Base-by-base conservation (phyloP, 2,113 vertebrate genomes). In the Glaucomys volans region DNA sequence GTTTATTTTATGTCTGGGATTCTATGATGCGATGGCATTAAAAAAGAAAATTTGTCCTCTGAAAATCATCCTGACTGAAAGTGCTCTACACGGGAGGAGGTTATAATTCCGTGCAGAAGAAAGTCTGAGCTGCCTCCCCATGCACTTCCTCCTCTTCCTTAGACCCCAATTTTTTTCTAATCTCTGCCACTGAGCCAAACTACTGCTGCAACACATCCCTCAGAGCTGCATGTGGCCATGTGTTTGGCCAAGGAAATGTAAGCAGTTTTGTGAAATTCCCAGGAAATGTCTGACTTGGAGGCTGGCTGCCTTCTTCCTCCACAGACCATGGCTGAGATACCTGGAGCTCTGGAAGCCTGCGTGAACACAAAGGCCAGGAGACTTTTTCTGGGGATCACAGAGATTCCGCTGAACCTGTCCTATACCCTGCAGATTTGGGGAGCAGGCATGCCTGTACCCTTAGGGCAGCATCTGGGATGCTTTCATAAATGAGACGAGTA, bases 1-100 rank as follows among this genome's bases (percentile, higher is more conserved):
- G n/a, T 44, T 87, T 72, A 37, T 85, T 94, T 91, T 87, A 64
- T 92, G 80, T 89, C 84, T 62, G 42, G 22, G n/a, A 2, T 79
- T 80, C 66, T 52, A 40, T 37, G 44, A 86, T 24, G n/a, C 16
- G 28, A 80, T 40, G 8, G 4, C 62, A 91, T 96, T 69, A 17
- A 44, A 72, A 85, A 64, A 52, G 67, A 67, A 94, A n/a, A 66
- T 9, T 18, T 83, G 14, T 59, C 72, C 35, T 90, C 10, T 85
- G 40, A 77, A 88, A 88, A n/a, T 35, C 17, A 47, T 0, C 3
- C 26, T 71, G 26, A 40, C 5, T 75, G 20, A 69, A 76, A 89
- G 37, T 26, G 4, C 8, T 67, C 83, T 50, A 8, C 16, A 2
- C 9, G 6, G 14, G 20, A 50, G 84, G 59, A 82, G 22, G 32